phyloP scores from a whole-genome alignment of 2,888 invertebrate genomes.

The Thymelicus lineola region DNA sequence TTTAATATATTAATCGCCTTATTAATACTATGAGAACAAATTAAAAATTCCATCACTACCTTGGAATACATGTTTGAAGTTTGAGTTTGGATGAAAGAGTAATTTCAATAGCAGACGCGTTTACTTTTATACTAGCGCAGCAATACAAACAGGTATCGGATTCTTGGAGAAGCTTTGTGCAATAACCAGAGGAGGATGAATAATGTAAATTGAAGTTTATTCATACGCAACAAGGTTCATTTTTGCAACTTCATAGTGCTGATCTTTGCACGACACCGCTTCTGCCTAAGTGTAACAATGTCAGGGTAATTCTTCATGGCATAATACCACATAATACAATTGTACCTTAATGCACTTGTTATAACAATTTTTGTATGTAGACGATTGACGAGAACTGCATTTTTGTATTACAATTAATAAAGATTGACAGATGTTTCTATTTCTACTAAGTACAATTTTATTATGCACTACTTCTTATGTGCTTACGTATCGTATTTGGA shows the following conservation, averaged over 20 bases:
- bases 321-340: conserved; percentile 39
- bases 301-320: conserved; percentile 52
- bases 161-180: conserved; percentile 60
- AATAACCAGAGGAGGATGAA: conserved; percentile 40
- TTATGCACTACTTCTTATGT: too few species aligned
- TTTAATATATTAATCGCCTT: too few species aligned
- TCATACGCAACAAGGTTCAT: conserved; percentile 41
- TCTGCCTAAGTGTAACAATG: conserved; percentile 55
- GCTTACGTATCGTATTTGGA: too few species aligned
- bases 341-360: too few species aligned
- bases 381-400: too few species aligned
- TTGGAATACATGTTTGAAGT: conserved; percentile 68
- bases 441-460: too few species aligned
- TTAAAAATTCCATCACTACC: conserved; percentile 54
- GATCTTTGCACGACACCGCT: conserved; percentile 42
- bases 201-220: conserved; percentile 48
- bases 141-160: conserved; percentile 66
- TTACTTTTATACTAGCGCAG: conserved; percentile 70
- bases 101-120: conserved; percentile 61
- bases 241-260: conserved; percentile 29
- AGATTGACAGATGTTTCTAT: too few species aligned
- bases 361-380: too few species aligned
- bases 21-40: too few species aligned
- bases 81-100: conserved; percentile 62
- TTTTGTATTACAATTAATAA: too few species aligned